Percentiles rank a stretch among this genome's conserved stretches.
These are phyloP conservation scores for Cantharis nigra DNA, from an alignment of 2,888 invertebrate genomes.

Conservation along the genomic window DNA sequence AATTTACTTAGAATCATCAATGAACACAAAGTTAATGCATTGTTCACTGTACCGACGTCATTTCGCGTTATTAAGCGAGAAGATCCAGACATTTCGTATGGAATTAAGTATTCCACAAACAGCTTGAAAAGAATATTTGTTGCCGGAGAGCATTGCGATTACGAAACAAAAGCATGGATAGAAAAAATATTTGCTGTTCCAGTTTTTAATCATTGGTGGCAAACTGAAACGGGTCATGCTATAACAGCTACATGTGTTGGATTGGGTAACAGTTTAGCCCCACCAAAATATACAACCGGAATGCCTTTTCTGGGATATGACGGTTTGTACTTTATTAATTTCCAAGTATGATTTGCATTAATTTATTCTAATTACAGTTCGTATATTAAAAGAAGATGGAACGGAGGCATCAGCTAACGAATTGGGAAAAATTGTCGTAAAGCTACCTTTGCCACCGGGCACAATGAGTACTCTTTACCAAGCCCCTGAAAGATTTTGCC, in stretches of 20 bases:
- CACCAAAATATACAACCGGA: constrained; percentile 78
- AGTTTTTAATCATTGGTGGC: constrained; percentile 95
- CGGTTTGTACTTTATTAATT: constrained; percentile 60
- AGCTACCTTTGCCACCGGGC: constrained; percentile 89
- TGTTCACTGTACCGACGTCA: constrained; percentile 92
- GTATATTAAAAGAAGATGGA: constrained; percentile 70
- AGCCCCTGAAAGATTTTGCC: constrained; percentile 77
- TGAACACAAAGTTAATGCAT: constrained; percentile 80
- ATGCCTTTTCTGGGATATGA: constrained; percentile 89
- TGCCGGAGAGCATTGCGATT: constrained; percentile 93
- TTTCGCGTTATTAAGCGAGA: constrained; percentile 82
- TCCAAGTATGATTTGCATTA: background rate
- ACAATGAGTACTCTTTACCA: constrained; percentile 82
- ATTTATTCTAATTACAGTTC: constrained; percentile 58
- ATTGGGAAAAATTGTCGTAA: constrained; percentile 81
- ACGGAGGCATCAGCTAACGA: constrained; percentile 71
- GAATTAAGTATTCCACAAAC: constrained; percentile 69
- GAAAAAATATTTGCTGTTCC: constrained; percentile 73
- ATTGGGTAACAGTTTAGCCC: constrained; percentile 69
- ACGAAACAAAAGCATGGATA: constrained; percentile 83
- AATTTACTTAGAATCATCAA: constrained; percentile 72
- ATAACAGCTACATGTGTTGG: constrained; percentile 86
- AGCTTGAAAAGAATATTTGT: constrained; percentile 76
- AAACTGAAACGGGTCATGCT: constrained; percentile 92
- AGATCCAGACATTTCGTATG: constrained; percentile 72